Percentiles rank a stretch among this genome's conserved stretches.
These are phyloP conservation scores for Drosophila silvestris DNA, from an alignment of 2,888 invertebrate genomes.

Conservation along the genomic window DNA sequence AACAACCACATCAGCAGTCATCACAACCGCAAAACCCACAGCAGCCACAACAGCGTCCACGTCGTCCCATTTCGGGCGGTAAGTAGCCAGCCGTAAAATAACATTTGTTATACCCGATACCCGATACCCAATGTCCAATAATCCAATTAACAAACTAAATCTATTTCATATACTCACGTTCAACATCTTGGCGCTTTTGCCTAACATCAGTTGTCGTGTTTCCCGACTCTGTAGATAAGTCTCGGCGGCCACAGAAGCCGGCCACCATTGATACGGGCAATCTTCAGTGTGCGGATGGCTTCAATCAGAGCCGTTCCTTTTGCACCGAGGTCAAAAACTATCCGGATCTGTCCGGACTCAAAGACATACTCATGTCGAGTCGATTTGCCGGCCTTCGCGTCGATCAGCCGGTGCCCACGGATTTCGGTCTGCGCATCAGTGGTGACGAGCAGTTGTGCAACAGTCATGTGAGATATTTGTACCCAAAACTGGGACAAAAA, in stretches of 20 bases:
- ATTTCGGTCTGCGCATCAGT: slow-evolving; percentile 86
- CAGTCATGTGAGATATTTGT: slow-evolving; percentile 85
- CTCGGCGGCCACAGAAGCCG: neutral
- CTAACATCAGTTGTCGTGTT: slow-evolving; percentile 70
- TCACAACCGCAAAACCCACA: slow-evolving; percentile 1
- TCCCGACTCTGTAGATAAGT: slow-evolving; percentile 57
- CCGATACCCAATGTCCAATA: slow-evolving; percentile 8
- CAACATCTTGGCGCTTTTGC: slow-evolving; percentile 48
- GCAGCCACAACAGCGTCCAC: slow-evolving; percentile 34
- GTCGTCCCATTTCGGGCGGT: slow-evolving; percentile 51
- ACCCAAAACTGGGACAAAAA: slow-evolving; percentile 88
- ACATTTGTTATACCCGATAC: neutral
- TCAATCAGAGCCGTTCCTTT: slow-evolving; percentile 81
- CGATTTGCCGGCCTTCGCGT: slow-evolving; percentile 82
- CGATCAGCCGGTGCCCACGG: slow-evolving; percentile 84
- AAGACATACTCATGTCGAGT: slow-evolving; percentile 64
- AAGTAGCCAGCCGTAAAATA: slow-evolving; percentile 38
- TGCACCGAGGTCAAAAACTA: slow-evolving; percentile 86
- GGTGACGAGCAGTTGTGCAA: slow-evolving; percentile 85
- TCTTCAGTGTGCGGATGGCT: slow-evolving; percentile 62
- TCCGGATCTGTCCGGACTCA: slow-evolving; percentile 83
- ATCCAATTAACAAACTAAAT: slow-evolving; percentile 63
- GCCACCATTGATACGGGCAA: slow-evolving; percentile 33
- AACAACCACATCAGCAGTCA: slow-evolving; percentile 16
- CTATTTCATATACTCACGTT: slow-evolving; percentile 43